Conservation (phyloP, 2,797 vertebrate genomes). For the Taeniopygia guttata region DNA sequence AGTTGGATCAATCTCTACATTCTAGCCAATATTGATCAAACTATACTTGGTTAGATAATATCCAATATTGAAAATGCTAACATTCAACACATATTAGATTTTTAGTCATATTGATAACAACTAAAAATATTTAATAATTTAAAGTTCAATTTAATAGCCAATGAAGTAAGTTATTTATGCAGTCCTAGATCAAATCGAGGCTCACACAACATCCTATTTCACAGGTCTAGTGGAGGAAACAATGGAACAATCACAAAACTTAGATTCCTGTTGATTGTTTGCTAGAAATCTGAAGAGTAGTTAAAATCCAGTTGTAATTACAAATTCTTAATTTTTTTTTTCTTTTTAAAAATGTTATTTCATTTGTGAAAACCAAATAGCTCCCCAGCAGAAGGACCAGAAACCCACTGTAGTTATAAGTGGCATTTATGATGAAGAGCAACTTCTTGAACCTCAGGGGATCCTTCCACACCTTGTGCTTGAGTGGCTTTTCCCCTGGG, state of each 20-base stretch:
- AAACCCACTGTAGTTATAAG: rapidly evolving
- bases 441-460: not conserved
- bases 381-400: not conserved
- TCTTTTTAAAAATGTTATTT: not conserved
- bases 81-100: not conserved
- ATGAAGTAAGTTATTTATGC: not conserved
- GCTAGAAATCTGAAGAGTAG: not conserved
- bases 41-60: not conserved
- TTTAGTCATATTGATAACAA: not conserved
- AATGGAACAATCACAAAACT: not conserved
- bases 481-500: not conserved
- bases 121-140: not conserved
- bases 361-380: not conserved
- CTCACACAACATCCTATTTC: not conserved
- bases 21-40: not conserved
- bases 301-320: not conserved
- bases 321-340: not conserved
- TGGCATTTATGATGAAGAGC: not conserved
- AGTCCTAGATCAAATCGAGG: not conserved
- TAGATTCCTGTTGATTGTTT: not conserved
- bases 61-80: not conserved
- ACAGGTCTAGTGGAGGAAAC: not conserved
- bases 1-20: not conserved
- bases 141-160: not conserved
- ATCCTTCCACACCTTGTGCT: not conserved